A percentile compares a stretch with the other conserved stretches of the same genome.
phyloP scores from a whole-genome alignment of 2,888 invertebrate genomes.

The Phoenoteleia sp. region DNA sequence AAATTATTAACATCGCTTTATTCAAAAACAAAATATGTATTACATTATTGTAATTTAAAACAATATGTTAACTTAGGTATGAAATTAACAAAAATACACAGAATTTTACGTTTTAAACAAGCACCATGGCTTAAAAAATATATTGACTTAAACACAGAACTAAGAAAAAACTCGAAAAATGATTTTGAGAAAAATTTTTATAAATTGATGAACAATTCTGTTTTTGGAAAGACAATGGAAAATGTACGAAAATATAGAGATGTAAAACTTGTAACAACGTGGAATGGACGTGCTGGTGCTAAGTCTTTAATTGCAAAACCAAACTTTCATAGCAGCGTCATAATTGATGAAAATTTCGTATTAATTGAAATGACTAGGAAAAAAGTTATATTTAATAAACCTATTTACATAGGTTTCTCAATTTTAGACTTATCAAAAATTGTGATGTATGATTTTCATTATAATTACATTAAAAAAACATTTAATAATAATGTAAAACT shows the following conservation, averaged over 20 bases:
- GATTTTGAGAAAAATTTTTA: constrained; percentile 1
- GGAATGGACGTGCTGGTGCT: constrained; percentile 79
- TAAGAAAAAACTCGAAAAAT: not conserved
- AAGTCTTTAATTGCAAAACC: constrained; percentile 51
- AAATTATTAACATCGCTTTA: not conserved
- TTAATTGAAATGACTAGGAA: constrained; percentile 26
- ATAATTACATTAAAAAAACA: constrained; percentile 16
- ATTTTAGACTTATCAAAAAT: constrained; percentile 30
- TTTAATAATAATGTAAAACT: constrained; percentile 65
- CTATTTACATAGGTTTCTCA: constrained; percentile 53
- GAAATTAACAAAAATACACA: not conserved
- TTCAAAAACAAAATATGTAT: constrained; percentile 7
- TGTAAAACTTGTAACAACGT: constrained; percentile 75
- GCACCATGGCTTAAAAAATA: not conserved
- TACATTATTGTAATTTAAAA: constrained; percentile 25
- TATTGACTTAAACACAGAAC: constrained; percentile 2
- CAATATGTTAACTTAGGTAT: not conserved
- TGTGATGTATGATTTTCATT: constrained; percentile 56
- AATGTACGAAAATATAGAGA: no score
- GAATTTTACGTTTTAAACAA: not conserved
- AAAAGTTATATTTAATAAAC: constrained; percentile 49
- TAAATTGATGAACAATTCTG: no score
- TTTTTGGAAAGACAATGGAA: no score
- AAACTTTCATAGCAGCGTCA: constrained; percentile 6
- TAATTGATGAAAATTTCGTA: not conserved